Percentiles rank a stretch among this genome's conserved stretches.
Conservation (phyloP, 1,140 invertebrate genomes). For the Caenorhabditis latens region DNA sequence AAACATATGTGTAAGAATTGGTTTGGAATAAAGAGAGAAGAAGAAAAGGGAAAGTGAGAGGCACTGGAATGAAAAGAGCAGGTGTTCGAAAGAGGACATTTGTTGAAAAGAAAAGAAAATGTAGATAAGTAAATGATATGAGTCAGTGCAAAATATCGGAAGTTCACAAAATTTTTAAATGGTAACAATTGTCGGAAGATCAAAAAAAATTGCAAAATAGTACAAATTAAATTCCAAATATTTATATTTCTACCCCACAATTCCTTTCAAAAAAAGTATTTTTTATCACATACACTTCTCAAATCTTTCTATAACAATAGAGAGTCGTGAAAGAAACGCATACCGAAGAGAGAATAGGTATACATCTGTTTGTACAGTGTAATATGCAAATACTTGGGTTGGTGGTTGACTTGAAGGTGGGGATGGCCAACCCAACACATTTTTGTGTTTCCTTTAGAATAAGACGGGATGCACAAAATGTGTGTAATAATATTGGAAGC, state of each 20-base stretch:
- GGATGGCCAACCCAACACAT: no score
- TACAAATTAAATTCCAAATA: no score
- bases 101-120: not conserved
- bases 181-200: no score
- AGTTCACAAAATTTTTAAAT: no score
- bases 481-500: not conserved
- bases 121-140: not conserved
- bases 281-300: no score
- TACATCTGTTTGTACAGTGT: slow-evolving; percentile 35
- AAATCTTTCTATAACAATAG: no score
- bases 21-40: not conserved
- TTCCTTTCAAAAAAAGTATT: no score
- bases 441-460: not conserved
- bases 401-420: slow-evolving; percentile 15
- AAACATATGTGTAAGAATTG: slow-evolving; percentile 51
- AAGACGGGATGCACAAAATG: not conserved
- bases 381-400: slow-evolving; percentile 45
- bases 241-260: no score
- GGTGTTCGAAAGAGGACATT: not conserved
- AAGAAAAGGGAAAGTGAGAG: not conserved
- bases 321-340: no score
- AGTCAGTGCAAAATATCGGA: no score
- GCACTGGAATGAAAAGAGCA: not conserved
- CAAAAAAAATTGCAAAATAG: no score
- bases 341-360: no score